A percentile compares a stretch with the other conserved stretches of the same genome.
Conservation (phyloP, 2,113 vertebrate genomes). For the Artemisiospiza belli region DNA sequence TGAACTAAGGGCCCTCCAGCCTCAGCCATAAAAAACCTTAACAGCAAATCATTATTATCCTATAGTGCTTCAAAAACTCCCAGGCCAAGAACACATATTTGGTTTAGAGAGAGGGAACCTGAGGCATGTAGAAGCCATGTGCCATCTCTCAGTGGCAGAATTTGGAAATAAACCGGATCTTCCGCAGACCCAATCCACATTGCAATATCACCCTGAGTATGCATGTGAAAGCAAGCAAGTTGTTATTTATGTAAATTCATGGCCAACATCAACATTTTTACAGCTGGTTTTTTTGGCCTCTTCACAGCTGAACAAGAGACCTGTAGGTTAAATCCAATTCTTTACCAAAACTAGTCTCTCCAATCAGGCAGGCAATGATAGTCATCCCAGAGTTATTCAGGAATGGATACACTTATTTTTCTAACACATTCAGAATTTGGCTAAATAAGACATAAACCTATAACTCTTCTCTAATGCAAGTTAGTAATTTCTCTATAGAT, state of each 20-base stretch:
- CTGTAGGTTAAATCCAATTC: neutral
- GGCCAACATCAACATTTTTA: neutral
- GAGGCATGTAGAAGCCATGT: neutral
- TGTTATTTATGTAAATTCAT: neutral
- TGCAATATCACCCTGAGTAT: neutral
- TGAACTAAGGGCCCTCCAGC: neutral
- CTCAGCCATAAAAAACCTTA: neutral
- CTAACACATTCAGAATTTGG: neutral
- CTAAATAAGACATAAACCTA: neutral
- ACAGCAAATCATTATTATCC: neutral
- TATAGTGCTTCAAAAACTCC: neutral
- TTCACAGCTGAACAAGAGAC: neutral
- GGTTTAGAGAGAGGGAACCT: neutral
- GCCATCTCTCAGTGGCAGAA: neutral
- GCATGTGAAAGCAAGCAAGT: neutral
- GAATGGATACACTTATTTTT: accelerated
- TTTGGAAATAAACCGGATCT: neutral
- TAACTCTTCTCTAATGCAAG: neutral
- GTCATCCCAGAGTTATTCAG: neutral
- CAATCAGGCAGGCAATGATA: neutral
- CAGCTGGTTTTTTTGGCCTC: neutral
- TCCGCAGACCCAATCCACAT: neutral
- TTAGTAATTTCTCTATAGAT: neutral
- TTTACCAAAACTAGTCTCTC: neutral
- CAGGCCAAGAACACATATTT: neutral